Percentiles rank a stretch among this genome's conserved stretches.
Evolutionary conservation across 2,888 invertebrate species (phyloP).

Genomic region (Thecophora atra): DNA sequence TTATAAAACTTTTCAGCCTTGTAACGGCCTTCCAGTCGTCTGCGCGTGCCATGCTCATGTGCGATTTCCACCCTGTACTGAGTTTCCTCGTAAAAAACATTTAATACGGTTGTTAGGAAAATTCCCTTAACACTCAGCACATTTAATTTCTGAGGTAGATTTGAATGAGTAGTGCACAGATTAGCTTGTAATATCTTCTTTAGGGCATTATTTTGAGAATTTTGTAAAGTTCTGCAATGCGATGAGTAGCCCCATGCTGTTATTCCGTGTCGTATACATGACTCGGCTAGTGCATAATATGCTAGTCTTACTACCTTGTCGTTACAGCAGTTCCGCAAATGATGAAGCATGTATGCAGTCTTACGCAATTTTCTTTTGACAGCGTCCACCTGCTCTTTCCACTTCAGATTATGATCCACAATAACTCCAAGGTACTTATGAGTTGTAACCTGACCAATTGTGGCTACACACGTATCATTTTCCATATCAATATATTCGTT

Average conservation of each 20-base stretch:
- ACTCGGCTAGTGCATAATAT: background rate
- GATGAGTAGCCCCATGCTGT: background rate
- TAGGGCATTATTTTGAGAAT: background rate
- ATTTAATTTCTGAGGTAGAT: background rate
- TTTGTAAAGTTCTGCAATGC: background rate
- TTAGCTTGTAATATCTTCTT: background rate
- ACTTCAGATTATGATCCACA: background rate
- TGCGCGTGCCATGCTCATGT: background rate
- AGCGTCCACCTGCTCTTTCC: background rate
- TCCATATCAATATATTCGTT: too few species aligned
- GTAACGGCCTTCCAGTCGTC: background rate
- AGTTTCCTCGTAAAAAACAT: background rate
- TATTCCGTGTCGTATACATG: background rate
- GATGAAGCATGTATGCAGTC: background rate
- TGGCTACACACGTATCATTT: too few species aligned
- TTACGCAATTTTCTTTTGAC: background rate
- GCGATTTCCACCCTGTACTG: background rate
- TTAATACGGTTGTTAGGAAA: background rate
- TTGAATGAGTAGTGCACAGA: too few species aligned
- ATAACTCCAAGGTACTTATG: constrained; percentile 19
- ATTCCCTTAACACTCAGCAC: background rate
- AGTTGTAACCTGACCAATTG: background rate
- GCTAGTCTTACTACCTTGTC: background rate
- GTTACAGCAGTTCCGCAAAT: background rate
- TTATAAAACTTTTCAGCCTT: background rate